Evolutionary conservation across 2,888 invertebrate genomes (phyloP).

Genomic region (Leptinotarsa tumamoca): DNA sequence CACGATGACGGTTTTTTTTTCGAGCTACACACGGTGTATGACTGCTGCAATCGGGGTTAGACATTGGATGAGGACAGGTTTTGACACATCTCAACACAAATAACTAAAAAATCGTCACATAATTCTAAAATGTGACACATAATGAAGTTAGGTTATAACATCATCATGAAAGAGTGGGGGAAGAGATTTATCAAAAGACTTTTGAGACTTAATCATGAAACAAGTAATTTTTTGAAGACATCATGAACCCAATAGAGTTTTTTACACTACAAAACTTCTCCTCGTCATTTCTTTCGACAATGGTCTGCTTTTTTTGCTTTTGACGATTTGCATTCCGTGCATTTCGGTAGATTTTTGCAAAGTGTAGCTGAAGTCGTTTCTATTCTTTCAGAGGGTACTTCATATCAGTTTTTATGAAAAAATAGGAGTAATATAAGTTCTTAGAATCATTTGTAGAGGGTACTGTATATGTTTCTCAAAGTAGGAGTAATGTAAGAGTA

Average conservation of each 20-base stretch:
- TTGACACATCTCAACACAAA: neutral
- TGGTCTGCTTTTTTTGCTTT: slow-evolving; percentile 9
- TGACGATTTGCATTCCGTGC: slow-evolving; percentile 1
- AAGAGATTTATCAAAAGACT: too few relatives aligned
- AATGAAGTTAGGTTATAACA: too few relatives aligned
- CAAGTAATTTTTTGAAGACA: neutral
- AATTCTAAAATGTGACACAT: too few relatives aligned
- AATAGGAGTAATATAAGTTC: too few relatives aligned
- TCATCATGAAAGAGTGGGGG: too few relatives aligned
- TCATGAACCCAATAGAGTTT: neutral
- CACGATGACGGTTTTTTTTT: slow-evolving; percentile 32
- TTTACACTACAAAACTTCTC: neutral
- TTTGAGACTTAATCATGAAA: too few relatives aligned
- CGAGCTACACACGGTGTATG: slow-evolving; percentile 28
- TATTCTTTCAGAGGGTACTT: neutral
- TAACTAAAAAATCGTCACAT: too few relatives aligned
- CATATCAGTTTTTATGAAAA: neutral
- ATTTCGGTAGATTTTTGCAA: slow-evolving; percentile 3
- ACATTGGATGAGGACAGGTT: slow-evolving; percentile 18
- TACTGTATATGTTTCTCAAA: too few relatives aligned
- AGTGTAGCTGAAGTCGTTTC: slow-evolving; percentile 8
- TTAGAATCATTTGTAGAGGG: too few relatives aligned
- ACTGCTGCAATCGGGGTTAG: slow-evolving; percentile 22
- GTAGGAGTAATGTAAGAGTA: too few relatives aligned
- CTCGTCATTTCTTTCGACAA: neutral